These are phyloP conservation scores for Aurelia aurita complex sp. Pacific DNA, from an alignment of 30 jellyfish, hydroid and myxozoan genomes.

Conservation along the genomic window DNA sequence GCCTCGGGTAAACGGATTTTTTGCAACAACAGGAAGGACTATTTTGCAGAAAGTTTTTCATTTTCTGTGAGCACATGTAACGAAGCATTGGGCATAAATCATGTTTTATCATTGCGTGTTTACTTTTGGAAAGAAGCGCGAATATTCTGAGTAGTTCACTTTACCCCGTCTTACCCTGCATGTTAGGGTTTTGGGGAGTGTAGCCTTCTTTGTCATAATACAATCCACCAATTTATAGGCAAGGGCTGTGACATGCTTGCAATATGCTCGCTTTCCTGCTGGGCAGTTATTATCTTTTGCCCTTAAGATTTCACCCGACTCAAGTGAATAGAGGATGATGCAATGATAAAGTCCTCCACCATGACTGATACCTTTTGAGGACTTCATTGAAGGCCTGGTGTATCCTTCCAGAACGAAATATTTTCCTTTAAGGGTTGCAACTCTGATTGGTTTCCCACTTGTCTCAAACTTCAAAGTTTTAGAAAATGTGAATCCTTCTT, in stretches of 20 bases:
- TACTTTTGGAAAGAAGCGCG: too few species aligned
- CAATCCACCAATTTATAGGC: conserved; percentile 7
- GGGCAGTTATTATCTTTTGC: conserved; percentile 22
- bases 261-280: conserved; percentile 15
- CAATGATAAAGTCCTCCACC: conserved; percentile 19
- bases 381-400: conserved; percentile 20
- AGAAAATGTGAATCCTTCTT: conserved; percentile 4
- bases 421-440: not conserved
- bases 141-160: too few species aligned
- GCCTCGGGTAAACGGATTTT: too few species aligned
- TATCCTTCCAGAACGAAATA: conserved; percentile 14
- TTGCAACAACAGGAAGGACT: too few species aligned
- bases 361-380: conserved; percentile 9
- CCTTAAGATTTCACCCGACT: not conserved
- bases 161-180: not conserved
- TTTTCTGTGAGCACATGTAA: too few species aligned
- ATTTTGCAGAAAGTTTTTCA: too few species aligned
- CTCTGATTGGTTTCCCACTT: conserved; percentile 10
- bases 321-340: not conserved
- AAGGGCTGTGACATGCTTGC: conserved; percentile 20
- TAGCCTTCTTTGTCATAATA: not conserved
- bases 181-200: not conserved
- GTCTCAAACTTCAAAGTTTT: conserved; percentile 22
- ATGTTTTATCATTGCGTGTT: too few species aligned
- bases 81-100: too few species aligned